These are phyloP conservation scores for Agrochola lota DNA, from an alignment of 2,888 invertebrate genomes.

Conservation along the genomic window DNA sequence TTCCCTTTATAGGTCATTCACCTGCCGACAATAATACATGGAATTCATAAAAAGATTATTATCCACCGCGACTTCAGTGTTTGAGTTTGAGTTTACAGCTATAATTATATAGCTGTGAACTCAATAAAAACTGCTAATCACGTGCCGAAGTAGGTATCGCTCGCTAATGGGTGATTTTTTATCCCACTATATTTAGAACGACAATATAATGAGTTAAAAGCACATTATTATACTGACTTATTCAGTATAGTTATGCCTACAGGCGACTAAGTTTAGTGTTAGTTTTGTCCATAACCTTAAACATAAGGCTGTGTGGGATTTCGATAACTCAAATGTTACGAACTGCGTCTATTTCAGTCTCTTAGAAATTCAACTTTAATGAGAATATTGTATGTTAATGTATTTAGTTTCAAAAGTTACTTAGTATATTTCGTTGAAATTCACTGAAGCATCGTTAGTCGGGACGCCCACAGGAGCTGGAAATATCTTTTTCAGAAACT, in stretches of 20 bases:
- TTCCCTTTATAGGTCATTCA: neutral
- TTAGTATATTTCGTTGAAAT: conserved; percentile 7
- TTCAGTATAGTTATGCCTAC: conserved; percentile 3
- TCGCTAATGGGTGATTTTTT: conserved; percentile 66
- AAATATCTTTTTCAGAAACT: neutral
- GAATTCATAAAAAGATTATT: neutral
- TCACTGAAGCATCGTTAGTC: neutral
- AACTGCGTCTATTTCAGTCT: neutral
- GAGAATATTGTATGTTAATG: neutral
- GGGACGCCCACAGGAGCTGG: neutral
- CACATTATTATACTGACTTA: conserved; percentile 40
- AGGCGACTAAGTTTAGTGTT: conserved; percentile 39
- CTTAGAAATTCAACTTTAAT: neutral
- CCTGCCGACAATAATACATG: neutral
- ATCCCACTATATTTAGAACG: conserved; percentile 61
- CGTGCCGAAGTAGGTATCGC: conserved; percentile 43
- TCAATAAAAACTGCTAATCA: conserved; percentile 63
- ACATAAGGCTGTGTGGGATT: conserved; percentile 2
- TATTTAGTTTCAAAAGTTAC: neutral
- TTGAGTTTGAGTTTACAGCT: neutral
- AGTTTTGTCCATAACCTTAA: conserved; percentile 35
- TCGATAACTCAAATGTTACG: neutral
- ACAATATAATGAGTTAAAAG: conserved; percentile 64
- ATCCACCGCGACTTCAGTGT: neutral
- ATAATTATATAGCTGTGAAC: neutral